Evolutionary conservation across 2,113 vertebrate genomes (phyloP), one percentile per base, ranked within the genome.

Genomic region (Fregetta grallaria): DNA sequence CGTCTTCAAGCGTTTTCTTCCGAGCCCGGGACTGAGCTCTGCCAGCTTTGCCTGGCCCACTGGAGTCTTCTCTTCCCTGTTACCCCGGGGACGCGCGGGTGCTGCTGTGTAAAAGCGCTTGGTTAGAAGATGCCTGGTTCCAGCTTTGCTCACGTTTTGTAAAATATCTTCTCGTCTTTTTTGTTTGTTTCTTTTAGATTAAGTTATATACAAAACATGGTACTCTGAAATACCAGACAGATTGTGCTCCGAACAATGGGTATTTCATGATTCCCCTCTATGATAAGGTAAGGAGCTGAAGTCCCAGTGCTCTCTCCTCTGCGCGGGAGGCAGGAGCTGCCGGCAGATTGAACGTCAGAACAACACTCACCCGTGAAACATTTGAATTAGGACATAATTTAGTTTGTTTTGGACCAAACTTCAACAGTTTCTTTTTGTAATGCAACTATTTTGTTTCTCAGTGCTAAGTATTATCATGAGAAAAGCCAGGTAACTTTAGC

Each of bases 201-300:
- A 99, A 99, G 96, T 38, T 99, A 30, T 99, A 99, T 84, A 99
- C 99, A 21, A 99, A 99, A 78, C 99, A 99, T n/a, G 99, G 99
- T 21, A 99, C 99, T 34, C 96, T 99, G 96, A 99, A 99, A 86
- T 99, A 99, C 96, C 99, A 99, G 97, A 99, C 99, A 1, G 99
- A 99, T 59, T 99, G 99, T 72, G 99, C 99, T 72, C 99, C 99
- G 11, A 99, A 99, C 97, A 99, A 99, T 75, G 99, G 99, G 26
- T 99, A 99, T 97, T 99, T 99, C 97, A 99, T 99, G 99, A 99
- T 99, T 97, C 99, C 99, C 34, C 98, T 99, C 27, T 99, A 99
- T 83, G 99, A 99, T 95, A 99, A 99, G 99, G 99, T 99, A 97
- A 97, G 98, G 29, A 53, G 4, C 11, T 6, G 26, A 17, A 23